A percentile compares a stretch with the other conserved stretches of the same genome.
Evolutionary conservation across 2,888 invertebrate species (phyloP).

Genomic region (Priocnemis perturbator): DNA sequence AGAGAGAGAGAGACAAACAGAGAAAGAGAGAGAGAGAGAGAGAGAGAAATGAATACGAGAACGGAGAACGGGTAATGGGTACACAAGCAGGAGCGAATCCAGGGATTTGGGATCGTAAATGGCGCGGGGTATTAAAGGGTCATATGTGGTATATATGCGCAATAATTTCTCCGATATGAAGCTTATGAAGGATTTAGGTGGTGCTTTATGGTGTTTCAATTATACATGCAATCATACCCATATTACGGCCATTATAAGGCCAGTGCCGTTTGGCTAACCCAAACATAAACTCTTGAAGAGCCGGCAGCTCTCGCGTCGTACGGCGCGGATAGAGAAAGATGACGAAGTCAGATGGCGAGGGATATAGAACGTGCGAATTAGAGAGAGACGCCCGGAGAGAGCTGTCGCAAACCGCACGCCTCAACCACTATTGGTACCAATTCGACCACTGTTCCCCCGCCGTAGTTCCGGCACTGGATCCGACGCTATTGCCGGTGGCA

Average conservation of each 20-base stretch:
- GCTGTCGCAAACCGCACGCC: slow-evolving; percentile 55
- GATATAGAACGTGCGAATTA: neutral
- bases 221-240: slow-evolving; percentile 61
- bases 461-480: slow-evolving; percentile 54
- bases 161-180: slow-evolving; percentile 58
- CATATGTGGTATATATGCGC: slow-evolving; percentile 14
- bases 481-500: slow-evolving; percentile 60
- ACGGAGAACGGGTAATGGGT: slow-evolving; percentile 22
- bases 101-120: slow-evolving; percentile 38
- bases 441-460: slow-evolving; percentile 53
- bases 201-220: slow-evolving; percentile 64
- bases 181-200: slow-evolving; percentile 50
- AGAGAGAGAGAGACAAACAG: slow-evolving; percentile 7
- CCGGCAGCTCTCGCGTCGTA: slow-evolving; percentile 1
- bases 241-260: slow-evolving; percentile 53
- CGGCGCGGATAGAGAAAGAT: slow-evolving; percentile 17
- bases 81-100: slow-evolving; percentile 15
- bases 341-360: slow-evolving; percentile 11
- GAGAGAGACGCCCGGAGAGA: slow-evolving; percentile 13
- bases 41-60: slow-evolving; percentile 21
- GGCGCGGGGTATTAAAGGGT: slow-evolving; percentile 12
- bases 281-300: slow-evolving; percentile 46
- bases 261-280: slow-evolving; percentile 23
- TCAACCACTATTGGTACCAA: slow-evolving; percentile 54
- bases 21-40: neutral